These are phyloP conservation scores for Monarcha castaneiventris DNA, from an alignment of 2,113 vertebrate genomes.

Conservation along the genomic window DNA sequence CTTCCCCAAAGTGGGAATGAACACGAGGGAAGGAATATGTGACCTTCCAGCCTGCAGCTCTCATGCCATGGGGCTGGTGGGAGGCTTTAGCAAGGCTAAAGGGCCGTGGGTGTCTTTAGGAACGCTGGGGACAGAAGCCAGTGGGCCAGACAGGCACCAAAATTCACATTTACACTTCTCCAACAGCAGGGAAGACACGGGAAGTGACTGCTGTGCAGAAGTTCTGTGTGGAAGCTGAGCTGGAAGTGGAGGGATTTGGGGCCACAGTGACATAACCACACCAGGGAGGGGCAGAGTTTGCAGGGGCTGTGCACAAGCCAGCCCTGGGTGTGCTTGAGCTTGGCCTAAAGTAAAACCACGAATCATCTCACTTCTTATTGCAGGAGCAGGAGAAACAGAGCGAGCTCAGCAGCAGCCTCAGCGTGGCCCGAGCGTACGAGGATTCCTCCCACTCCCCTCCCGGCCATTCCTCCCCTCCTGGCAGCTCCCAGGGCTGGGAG, in stretches of 20 bases:
- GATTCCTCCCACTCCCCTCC: background rate
- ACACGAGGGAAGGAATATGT: background rate
- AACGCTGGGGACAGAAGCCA: conserved; percentile 35
- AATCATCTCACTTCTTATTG: background rate
- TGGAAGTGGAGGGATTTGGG: background rate
- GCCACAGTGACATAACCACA: background rate
- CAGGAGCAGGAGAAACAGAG: background rate
- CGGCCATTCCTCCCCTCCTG: background rate
- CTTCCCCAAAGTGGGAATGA: background rate
- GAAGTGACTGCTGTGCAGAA: background rate
- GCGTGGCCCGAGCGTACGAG: background rate
- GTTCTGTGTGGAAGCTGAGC: background rate
- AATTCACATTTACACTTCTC: background rate
- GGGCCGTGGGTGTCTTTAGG: conserved; percentile 61
- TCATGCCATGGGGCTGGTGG: conserved; percentile 42
- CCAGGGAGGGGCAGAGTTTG: background rate
- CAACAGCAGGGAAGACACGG: background rate
- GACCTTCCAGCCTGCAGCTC: conserved; percentile 54
- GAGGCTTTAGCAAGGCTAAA: conserved; percentile 29
- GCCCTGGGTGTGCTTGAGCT: conserved; percentile 16
- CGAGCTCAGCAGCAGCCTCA: background rate
- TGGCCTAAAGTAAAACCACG: background rate
- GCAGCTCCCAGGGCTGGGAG: background rate
- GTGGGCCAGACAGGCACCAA: conserved; percentile 35
- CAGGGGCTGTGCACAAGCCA: background rate